phyloP scores from a whole-genome alignment of 2,888 invertebrate species.

The Andrena haemorrhoa region DNA sequence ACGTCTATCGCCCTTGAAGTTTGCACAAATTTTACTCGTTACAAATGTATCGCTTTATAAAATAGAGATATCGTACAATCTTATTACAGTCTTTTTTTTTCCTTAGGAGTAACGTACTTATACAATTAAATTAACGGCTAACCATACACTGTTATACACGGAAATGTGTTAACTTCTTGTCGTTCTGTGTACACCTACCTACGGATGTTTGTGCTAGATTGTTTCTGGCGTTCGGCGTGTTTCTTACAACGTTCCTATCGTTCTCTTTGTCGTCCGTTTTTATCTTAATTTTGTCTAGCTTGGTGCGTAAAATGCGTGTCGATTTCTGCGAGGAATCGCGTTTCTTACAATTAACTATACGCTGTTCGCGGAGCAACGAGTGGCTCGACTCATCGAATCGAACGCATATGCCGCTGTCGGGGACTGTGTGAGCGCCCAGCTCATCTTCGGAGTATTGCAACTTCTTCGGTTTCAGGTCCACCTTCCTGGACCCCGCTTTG shows the following conservation, averaged over 20 bases:
- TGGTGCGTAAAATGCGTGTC: neutral
- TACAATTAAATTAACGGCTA: constrained; percentile 56
- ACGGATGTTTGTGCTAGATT: constrained; percentile 21
- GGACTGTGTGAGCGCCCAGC: neutral
- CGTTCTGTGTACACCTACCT: constrained; percentile 46
- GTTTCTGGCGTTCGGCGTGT: constrained; percentile 3
- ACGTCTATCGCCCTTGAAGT: neutral
- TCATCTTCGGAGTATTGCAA: constrained; percentile 69
- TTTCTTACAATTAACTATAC: neutral
- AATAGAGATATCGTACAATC: constrained; percentile 54
- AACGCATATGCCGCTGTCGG: constrained; percentile 5
- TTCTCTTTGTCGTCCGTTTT: constrained; percentile 62
- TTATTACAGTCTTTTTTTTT: constrained; percentile 47
- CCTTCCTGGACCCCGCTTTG: constrained; percentile 62
- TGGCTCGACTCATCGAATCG: neutral
- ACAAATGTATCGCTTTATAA: constrained; percentile 42
- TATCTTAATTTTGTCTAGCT: constrained; percentile 18
- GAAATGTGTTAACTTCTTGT: constrained; percentile 65
- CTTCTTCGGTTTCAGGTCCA: constrained; percentile 72
- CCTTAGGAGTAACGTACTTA: constrained; percentile 50
- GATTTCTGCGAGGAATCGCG: neutral
- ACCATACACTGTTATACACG: constrained; percentile 70
- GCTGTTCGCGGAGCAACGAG: neutral
- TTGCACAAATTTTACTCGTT: constrained; percentile 51
- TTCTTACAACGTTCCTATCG: constrained; percentile 24